Conservation (phyloP, 2,797 vertebrate genomes). For the Catamblyrhynchus diadema region DNA sequence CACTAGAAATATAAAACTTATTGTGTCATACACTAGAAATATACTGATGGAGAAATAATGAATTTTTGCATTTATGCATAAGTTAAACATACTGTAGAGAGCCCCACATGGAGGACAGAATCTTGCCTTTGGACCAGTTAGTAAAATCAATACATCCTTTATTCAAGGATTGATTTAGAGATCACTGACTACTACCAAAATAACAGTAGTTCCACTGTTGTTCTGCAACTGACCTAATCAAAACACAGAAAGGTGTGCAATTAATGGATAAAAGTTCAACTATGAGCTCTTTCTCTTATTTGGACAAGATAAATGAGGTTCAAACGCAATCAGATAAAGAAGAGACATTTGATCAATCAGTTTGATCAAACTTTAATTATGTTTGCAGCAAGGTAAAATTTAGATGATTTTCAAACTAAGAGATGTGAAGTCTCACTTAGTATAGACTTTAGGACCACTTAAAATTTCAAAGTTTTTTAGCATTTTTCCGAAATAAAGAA, state of each 20-base stretch:
- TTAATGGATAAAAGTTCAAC: neutral
- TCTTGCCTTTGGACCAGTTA: neutral
- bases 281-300: neutral
- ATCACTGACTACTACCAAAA: neutral
- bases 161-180: neutral
- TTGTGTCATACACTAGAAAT: neutral
- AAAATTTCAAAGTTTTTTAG: neutral
- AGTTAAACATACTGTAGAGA: neutral
- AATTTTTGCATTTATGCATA: neutral
- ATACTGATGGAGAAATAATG: neutral
- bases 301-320: neutral
- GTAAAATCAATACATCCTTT: neutral
- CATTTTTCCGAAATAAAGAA: neutral
- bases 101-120: neutral
- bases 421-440: neutral
- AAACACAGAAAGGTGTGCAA: neutral
- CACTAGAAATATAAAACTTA: neutral
- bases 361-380: neutral
- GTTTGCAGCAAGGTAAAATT: neutral
- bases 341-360: neutral
- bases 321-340: neutral
- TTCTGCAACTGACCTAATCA: neutral
- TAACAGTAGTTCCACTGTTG: neutral
- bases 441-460: neutral
- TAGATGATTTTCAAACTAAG: neutral